Evolutionary conservation across 2,888 invertebrate genomes (phyloP).

Genomic region (Salticus scenicus): DNA sequence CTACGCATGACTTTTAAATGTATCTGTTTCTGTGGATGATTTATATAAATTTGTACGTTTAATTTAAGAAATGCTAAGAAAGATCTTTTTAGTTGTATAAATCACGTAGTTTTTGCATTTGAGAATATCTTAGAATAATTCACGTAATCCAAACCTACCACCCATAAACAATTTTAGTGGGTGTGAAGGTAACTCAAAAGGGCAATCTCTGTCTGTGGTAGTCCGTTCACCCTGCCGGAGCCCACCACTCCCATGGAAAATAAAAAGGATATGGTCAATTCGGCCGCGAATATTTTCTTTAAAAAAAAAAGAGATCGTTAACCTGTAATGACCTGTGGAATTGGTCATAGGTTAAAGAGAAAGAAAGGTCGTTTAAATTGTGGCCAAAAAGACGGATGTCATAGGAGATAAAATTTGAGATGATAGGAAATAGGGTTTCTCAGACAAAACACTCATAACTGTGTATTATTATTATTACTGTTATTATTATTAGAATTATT

Average conservation of each 20-base stretch:
- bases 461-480: too few relatives aligned
- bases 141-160: not conserved
- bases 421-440: not conserved
- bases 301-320: conserved; percentile 56
- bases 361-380: conserved; percentile 22
- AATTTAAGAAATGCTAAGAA: too few relatives aligned
- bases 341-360: conserved; percentile 41
- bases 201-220: not conserved
- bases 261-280: conserved; percentile 50
- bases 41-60: too few relatives aligned
- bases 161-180: not conserved
- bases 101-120: too few relatives aligned
- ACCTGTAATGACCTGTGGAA: conserved; percentile 50
- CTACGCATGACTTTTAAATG: too few relatives aligned
- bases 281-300: conserved; percentile 24
- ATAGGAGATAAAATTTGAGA: not conserved
- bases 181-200: not conserved
- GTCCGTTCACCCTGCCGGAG: conserved; percentile 27
- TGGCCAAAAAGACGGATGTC: not conserved
- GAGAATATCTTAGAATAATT: not conserved
- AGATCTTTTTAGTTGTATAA: too few relatives aligned
- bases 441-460: too few relatives aligned
- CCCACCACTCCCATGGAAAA: conserved; percentile 35
- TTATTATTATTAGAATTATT: too few relatives aligned
- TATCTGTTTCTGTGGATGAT: too few relatives aligned